These are phyloP conservation scores for Sebastolobus alascanus DNA, from an alignment of 2,797 vertebrate species.

Conservation along the genomic window DNA sequence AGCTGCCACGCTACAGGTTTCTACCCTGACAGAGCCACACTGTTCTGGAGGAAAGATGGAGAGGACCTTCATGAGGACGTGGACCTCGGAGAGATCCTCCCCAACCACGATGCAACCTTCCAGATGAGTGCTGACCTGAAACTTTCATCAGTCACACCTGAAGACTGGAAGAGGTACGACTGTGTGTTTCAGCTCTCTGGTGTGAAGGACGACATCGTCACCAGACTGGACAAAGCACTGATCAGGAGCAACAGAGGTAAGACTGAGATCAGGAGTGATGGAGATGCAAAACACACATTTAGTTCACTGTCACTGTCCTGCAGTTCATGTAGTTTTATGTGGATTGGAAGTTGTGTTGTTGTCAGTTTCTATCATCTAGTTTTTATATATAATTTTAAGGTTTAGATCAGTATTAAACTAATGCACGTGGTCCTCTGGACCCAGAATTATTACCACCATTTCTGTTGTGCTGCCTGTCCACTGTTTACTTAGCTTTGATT, in stretches of 20 bases:
- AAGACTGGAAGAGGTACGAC: slow-evolving; percentile 24
- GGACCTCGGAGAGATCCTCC: slow-evolving; percentile 16
- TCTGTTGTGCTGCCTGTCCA: no score
- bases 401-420: no score
- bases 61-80: not conserved
- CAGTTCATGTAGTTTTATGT: no score
- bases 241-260: slow-evolving; percentile 23
- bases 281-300: no score
- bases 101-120: slow-evolving; percentile 47
- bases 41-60: slow-evolving; percentile 11
- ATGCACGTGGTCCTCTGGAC: no score
- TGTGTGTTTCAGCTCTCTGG: slow-evolving; percentile 48
- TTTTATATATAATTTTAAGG: no score
- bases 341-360: no score
- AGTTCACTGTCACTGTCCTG: no score
- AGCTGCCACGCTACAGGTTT: slow-evolving; percentile 4
- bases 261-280: not conserved
- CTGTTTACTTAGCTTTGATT: no score
- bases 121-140: slow-evolving; percentile 46
- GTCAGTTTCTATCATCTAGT: no score
- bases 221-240: slow-evolving; percentile 6
- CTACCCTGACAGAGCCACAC: not conserved
- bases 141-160: not conserved
- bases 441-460: no score
- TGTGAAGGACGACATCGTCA: not conserved